Evolutionary conservation across 2,888 invertebrate species (phyloP).

Genomic region (Dusona sp.): DNA sequence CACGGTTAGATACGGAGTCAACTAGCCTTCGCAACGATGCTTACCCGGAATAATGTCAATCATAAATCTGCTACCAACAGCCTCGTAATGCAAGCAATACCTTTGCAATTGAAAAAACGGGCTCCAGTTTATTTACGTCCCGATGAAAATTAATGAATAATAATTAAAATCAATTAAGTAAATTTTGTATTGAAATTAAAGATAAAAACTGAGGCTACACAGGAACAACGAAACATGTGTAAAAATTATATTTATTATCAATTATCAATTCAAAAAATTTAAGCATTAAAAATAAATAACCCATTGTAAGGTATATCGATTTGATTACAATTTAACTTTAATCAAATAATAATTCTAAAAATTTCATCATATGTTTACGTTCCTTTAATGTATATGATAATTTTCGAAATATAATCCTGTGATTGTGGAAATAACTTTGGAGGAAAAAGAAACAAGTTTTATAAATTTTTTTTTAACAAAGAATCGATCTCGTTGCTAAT

Average conservation of each 20-base stretch:
- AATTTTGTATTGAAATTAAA: no score
- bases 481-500: neutral
- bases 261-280: no score
- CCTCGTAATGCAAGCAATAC: no score
- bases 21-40: conserved; percentile 26
- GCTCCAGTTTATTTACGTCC: no score
- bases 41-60: conserved; percentile 30
- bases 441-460: neutral
- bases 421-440: no score
- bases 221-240: no score
- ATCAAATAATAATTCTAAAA: neutral
- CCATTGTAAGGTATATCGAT: neutral
- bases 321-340: neutral
- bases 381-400: neutral
- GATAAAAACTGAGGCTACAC: no score
- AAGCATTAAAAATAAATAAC: neutral
- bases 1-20: conserved; percentile 31
- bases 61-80: neutral
- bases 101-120: no score
- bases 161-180: no score
- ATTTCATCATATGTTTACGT: neutral
- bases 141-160: no score
- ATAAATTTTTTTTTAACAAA: neutral
- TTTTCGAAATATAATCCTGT: no score
- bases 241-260: no score